These are phyloP conservation scores for Cephus rjabovi DNA, from an alignment of 2,888 invertebrate genomes.

Conservation along the genomic window DNA sequence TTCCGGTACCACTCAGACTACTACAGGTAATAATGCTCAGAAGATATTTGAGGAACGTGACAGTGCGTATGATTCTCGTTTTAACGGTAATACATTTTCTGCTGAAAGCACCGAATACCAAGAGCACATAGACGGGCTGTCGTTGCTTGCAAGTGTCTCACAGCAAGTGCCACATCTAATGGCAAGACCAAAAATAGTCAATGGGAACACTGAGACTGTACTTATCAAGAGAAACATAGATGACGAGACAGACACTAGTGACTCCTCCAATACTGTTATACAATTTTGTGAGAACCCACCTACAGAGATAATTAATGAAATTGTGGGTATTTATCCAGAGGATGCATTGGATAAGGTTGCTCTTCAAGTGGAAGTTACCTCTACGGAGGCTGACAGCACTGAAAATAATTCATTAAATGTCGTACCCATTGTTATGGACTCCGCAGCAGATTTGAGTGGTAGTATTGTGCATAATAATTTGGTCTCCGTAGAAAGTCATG, in stretches of 20 bases:
- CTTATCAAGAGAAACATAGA: constrained; percentile 20
- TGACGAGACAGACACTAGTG: constrained; percentile 28
- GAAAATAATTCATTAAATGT: constrained; percentile 27
- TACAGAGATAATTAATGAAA: constrained; percentile 36
- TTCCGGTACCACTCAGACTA: background rate
- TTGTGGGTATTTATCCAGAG: constrained; percentile 52
- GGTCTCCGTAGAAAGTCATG: constrained; percentile 30
- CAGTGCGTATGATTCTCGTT: background rate
- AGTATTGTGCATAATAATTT: constrained; percentile 32
- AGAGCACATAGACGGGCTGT: constrained; percentile 59
- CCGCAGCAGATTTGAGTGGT: constrained; percentile 28
- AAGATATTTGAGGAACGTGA: background rate
- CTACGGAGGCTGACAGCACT: constrained; percentile 37
- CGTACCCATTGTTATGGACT: constrained; percentile 25
- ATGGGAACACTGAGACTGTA: background rate
- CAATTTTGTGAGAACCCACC: constrained; percentile 32
- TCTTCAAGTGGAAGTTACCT: constrained; percentile 50
- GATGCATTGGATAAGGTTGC: constrained; percentile 51
- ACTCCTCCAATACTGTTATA: constrained; percentile 29
- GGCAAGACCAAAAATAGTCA: background rate
- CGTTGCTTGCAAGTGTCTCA: constrained; percentile 58
- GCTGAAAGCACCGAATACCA: constrained; percentile 34
- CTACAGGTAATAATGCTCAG: background rate
- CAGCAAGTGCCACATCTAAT: constrained; percentile 45
- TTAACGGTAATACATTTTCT: background rate